Conservation (phyloP, 2,888 invertebrate genomes). For the Ophion obscuratus region DNA sequence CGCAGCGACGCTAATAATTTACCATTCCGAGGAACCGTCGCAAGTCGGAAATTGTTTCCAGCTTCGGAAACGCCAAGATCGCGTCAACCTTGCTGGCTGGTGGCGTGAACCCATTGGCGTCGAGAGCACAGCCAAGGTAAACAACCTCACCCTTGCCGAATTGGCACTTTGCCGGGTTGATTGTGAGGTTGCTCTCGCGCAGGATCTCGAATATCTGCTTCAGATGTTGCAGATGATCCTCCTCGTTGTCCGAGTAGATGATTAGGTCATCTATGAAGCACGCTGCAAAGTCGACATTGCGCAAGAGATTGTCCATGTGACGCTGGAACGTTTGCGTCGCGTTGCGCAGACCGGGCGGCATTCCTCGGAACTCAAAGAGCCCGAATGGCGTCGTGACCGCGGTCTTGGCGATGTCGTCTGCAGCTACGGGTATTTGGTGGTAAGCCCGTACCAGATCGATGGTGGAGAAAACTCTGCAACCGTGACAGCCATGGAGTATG, state of each 20-base stretch:
- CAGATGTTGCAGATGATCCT: slow-evolving; percentile 47
- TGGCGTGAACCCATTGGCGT: slow-evolving; percentile 7
- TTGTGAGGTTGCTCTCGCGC: slow-evolving; percentile 16
- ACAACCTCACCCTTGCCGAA: slow-evolving; percentile 50
- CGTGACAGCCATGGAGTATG: no score
- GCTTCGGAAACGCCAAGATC: slow-evolving; percentile 30
- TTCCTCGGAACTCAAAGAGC: slow-evolving; percentile 32
- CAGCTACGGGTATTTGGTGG: no score
- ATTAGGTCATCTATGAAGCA: slow-evolving; percentile 78
- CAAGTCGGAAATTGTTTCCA: no score
- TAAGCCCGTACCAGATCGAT: no score
- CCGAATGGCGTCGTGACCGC: no score
- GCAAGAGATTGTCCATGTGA: slow-evolving; percentile 58
- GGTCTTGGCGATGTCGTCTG: no score
- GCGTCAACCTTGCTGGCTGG: slow-evolving; percentile 48
- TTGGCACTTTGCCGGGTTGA: slow-evolving; percentile 57
- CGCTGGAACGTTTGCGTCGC: no score
- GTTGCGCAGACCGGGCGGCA: slow-evolving; percentile 73
- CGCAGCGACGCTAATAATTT: slow-evolving; percentile 18
- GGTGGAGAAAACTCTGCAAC: no score
- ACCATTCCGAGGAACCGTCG: no score
- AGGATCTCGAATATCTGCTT: slow-evolving; percentile 37
- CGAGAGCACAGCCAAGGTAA: background rate
- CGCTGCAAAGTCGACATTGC: slow-evolving; percentile 51
- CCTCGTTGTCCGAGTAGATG: slow-evolving; percentile 23